These are phyloP conservation scores for Ganaspis sp. DNA, from an alignment of 1,140 invertebrate species.

Conservation along the genomic window DNA sequence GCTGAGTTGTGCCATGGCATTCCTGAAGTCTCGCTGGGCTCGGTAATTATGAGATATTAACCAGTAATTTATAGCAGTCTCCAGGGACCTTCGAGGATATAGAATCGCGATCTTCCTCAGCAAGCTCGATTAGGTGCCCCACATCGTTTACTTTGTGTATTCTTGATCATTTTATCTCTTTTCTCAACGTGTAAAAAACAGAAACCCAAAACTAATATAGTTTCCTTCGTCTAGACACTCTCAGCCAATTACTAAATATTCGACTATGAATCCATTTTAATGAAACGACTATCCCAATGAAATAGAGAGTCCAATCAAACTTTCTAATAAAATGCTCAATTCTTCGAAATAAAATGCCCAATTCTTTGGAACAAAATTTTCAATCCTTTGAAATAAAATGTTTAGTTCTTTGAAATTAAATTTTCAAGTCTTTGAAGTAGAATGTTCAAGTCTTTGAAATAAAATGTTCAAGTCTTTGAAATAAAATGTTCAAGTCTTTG, in stretches of 20 bases:
- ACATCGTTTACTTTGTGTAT: slow-evolving; percentile 25
- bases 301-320: not conserved
- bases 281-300: not conserved
- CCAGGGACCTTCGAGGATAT: slow-evolving; percentile 16
- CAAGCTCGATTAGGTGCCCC: slow-evolving; percentile 16
- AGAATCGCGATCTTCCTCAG: slow-evolving; percentile 14
- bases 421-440: too few species aligned
- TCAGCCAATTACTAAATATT: not conserved
- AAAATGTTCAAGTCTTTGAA: too few species aligned
- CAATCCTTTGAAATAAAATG: not conserved
- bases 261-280: not conserved
- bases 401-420: not conserved
- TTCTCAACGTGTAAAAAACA: not conserved
- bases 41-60: slow-evolving; percentile 30
- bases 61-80: slow-evolving; percentile 30
- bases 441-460: too few species aligned
- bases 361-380: not conserved
- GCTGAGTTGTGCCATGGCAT: slow-evolving; percentile 23
- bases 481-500: too few species aligned
- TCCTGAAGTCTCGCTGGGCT: slow-evolving; percentile 23
- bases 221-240: not conserved
- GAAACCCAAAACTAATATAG: not conserved
- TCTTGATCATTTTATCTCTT: slow-evolving; percentile 26
- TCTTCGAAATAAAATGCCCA: not conserved
- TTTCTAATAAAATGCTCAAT: not conserved